Base-by-base conservation (phyloP, 1,140 invertebrate genomes). In the Trachelipus rathkii region DNA sequence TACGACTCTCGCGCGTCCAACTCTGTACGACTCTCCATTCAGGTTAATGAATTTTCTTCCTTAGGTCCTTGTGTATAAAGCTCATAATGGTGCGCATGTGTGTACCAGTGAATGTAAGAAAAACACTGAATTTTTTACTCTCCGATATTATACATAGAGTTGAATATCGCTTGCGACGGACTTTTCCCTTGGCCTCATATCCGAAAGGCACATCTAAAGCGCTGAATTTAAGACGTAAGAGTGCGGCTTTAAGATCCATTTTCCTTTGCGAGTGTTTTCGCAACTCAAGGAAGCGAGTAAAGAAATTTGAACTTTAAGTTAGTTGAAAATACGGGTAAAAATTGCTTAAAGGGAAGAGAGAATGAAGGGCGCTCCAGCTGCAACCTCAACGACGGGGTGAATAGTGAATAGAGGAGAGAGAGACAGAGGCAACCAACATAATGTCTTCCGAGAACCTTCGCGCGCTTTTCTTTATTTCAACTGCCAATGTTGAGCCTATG, bases 21-120 rank as follows among this genome's bases (percentile, higher is more conserved):
- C 72, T 77, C 76, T 81, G 79, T 81, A 77, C 79, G 79, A 81
- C 79, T 77, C 77, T 72, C 73, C 77, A 73, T 68, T 72, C 46
- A 44, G 73, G 75, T 78, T 78, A 81, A 77, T 76, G 79, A 76
- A 81, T 78, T 81, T 81, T 77, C 78, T 79, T 79, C 78, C 50
- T 60, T 15, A 60, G 50, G 50, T 19, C 11, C 19, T 13, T 19
- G 2, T 2, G 19, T 19, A 60, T 60, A 60, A 60, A 60, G 19
- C 2, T 60, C 50, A 60, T 60, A 60, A 60, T 60, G 50, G 50
- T 8, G 50, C 19, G 8, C 50, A 60, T 60, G 11, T 60, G 19
- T 60, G 8, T 60, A 19, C 50, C 50, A 60, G 50, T 60, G 50
- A 60, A 60, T 60, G 50, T 2, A 60, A 60, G 50, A 60, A 60